Percentiles rank a stretch among this genome's conserved stretches.
Evolutionary conservation across 1,140 invertebrate genomes (phyloP).

Genomic region (Laupala kohalensis): DNA sequence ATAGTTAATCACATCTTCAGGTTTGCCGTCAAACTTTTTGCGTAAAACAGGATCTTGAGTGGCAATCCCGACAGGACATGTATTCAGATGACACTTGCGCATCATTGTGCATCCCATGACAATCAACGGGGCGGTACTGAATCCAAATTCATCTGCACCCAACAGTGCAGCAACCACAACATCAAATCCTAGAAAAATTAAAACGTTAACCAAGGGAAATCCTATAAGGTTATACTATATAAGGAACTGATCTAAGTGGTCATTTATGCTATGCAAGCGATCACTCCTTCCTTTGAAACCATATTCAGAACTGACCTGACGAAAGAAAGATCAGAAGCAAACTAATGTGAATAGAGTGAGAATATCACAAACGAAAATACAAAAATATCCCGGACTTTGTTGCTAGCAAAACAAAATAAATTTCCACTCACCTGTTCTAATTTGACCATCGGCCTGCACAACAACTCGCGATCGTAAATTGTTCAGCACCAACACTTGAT

Average conservation of each 20-base stretch:
- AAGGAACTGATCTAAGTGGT: too few relatives aligned
- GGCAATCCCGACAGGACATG: conserved; percentile 96
- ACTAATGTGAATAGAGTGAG: too few relatives aligned
- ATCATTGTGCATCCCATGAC: conserved; percentile 98
- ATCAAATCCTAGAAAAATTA: conserved; percentile 54
- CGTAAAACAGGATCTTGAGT: conserved; percentile 92
- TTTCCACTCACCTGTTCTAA: conserved; percentile 50
- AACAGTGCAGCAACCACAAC: conserved; percentile 90
- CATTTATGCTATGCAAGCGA: too few relatives aligned
- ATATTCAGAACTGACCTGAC: too few relatives aligned
- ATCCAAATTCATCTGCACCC: conserved; percentile 98
- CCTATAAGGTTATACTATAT: too few relatives aligned
- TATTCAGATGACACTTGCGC: conserved; percentile 98
- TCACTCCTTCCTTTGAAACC: too few relatives aligned
- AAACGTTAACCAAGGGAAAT: too few relatives aligned
- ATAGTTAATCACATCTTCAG: conserved; percentile 96
- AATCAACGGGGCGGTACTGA: conserved; percentile 95
- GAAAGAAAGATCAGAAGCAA: too few relatives aligned
- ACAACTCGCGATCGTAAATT: conserved; percentile 88
- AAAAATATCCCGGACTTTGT: too few relatives aligned
- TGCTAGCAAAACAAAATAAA: too few relatives aligned
- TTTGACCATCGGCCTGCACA: conserved; percentile 89
- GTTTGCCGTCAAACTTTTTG: conserved; percentile 94
- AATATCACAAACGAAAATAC: too few relatives aligned
- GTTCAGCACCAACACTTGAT: conserved; percentile 87